Conservation (phyloP, 2,888 invertebrate species). For the Hartigia nigra region DNA sequence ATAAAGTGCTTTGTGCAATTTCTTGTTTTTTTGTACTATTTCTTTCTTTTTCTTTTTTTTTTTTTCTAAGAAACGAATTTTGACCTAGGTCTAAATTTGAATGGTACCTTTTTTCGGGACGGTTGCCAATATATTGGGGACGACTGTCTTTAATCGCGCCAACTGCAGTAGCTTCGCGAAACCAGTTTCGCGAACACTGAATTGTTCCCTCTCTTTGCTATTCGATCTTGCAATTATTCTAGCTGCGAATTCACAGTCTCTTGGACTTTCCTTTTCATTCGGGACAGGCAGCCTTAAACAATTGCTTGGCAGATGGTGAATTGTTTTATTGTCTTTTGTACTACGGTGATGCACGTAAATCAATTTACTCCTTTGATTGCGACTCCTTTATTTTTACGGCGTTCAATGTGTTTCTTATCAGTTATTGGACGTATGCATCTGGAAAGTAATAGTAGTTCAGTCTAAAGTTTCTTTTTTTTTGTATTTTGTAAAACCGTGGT, state of each 20-base stretch:
- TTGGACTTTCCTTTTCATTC: neutral
- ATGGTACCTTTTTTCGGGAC: neutral
- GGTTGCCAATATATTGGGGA: neutral
- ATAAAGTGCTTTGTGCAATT: neutral
- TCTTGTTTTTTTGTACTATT: neutral
- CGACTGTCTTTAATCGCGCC: neutral
- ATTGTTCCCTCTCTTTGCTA: neutral
- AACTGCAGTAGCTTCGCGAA: neutral
- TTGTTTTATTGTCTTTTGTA: no score
- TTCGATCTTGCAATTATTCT: neutral
- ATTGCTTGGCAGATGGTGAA: neutral
- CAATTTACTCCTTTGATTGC: no score
- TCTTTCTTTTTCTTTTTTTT: neutral
- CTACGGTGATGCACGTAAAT: no score
- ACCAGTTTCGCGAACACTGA: neutral
- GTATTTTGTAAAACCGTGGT: neutral
- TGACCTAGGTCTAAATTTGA: neutral
- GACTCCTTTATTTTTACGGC: no score
- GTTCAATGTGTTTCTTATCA: neutral
- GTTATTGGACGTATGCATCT: neutral
- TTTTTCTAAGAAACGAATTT: neutral
- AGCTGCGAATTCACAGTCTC: neutral
- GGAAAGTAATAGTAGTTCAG: neutral
- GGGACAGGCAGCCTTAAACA: neutral
- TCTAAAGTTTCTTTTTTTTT: neutral